Base-by-base conservation (phyloP, 92 coral and sea anemone genomes). In the Pocillopora grandis region DNA sequence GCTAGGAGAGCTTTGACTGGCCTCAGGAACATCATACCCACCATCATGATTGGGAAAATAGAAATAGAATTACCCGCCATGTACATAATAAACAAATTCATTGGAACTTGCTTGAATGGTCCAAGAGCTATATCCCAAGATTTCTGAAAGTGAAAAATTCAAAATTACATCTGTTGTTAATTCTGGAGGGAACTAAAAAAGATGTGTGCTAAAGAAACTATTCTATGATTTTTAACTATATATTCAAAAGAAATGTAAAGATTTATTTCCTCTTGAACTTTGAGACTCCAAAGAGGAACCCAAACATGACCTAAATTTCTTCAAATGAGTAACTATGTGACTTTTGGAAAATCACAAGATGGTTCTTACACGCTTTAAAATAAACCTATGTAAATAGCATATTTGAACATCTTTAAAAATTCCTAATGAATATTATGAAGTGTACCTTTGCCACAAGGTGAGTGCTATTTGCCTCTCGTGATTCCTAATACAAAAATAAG, bases 51-150 rank as follows among this genome's bases (percentile, higher is more conserved):
- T 15, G 99, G 99, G 66, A 96, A 96, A 52, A 96, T 88, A 0
- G 99, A 96, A 80, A 96, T 96, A 11, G 99, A 94, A 72, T 91
- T 96, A 15, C 99, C 99, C 35, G 99, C 99, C 99, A 96, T 96
- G 92, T 96, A 96, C 99, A 96, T 96, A 12, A 96, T 96, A 64
- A 96, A 96, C 63, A 96, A 89, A 69, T 95, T 96, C 99, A 96
- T 96, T 0, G 99, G 99, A 63, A 96, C 92, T 79, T 96, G 99
- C 78, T 96, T 96, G 89, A 96, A 95, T 17, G 99, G 99, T 9
- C 99, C 99, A 67, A 96, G 92, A 2, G 99, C 99, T 71, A 96
- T 87, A 79, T 96, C 99, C 99, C 99, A 96, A 12, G 98, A 89
- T 96, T 96, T 96, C 99, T 96, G 84, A 73, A 84, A 82, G 61